Conservation (phyloP, 2,888 invertebrate genomes). For the Neoascia interrupta region DNA sequence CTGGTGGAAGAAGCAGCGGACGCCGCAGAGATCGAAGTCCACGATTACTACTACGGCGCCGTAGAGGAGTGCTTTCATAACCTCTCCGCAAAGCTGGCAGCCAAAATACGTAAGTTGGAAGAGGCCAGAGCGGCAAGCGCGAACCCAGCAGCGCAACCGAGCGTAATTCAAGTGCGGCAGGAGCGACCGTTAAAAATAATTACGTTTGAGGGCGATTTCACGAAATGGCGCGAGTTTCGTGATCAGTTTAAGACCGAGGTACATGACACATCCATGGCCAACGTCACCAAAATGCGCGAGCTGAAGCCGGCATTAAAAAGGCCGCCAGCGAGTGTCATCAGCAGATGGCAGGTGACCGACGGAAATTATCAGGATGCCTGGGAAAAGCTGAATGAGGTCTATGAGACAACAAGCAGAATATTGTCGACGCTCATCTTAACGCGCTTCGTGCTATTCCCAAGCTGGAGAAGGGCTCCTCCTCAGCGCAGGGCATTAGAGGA, state of each 20-base stretch:
- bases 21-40: not conserved
- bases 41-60: not conserved
- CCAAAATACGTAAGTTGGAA: not conserved
- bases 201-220: not conserved
- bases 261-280: slow-evolving; percentile 1
- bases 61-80: not conserved
- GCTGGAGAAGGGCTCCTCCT: not conserved
- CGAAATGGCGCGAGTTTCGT: slow-evolving; percentile 12
- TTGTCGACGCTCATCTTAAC: slow-evolving; percentile 10
- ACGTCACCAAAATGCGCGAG: slow-evolving; percentile 3
- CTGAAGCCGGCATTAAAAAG: not conserved
- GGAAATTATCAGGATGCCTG: slow-evolving; percentile 1
- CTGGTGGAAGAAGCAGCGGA: not conserved
- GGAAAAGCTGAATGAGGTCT: slow-evolving; percentile 3
- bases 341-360: slow-evolving; percentile 15
- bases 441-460: slow-evolving; percentile 5
- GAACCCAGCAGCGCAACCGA: not conserved
- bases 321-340: not conserved
- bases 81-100: not conserved
- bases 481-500: not conserved
- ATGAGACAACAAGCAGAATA: slow-evolving; percentile 16
- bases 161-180: not conserved
- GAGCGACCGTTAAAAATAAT: not conserved
- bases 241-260: slow-evolving; percentile 7
- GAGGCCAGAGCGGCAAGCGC: not conserved